Evolutionary conservation across 2,797 vertebrate genomes (phyloP).

Genomic region (Tachyglossus aculeatus): DNA sequence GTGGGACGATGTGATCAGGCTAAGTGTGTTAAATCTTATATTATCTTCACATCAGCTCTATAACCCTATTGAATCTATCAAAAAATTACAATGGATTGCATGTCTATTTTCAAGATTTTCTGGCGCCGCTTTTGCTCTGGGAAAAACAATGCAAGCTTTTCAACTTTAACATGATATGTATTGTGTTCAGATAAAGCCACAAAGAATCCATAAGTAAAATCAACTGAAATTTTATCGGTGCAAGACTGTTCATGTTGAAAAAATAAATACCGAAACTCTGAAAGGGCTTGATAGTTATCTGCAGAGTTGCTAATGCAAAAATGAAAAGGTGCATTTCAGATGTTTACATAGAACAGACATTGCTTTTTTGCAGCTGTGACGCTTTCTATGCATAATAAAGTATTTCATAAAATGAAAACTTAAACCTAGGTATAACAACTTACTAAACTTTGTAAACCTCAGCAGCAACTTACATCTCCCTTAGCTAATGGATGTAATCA

Average conservation of each 20-base stretch:
- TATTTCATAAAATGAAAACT: no score
- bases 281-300: constrained; percentile 9
- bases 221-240: constrained; percentile 42
- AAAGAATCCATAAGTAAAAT: constrained; percentile 23
- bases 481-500: constrained; percentile 79
- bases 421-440: neutral
- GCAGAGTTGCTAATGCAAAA: constrained; percentile 8
- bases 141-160: constrained; percentile 1
- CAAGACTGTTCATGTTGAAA: constrained; percentile 11
- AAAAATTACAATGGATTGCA: no score
- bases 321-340: constrained; percentile 33
- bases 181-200: constrained; percentile 14
- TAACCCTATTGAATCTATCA: no score
- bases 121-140: no score
- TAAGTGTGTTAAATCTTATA: no score
- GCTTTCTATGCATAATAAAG: constrained; percentile 22
- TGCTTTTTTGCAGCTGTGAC: constrained; percentile 15
- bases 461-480: constrained; percentile 40
- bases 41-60: no score
- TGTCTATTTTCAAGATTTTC: no score
- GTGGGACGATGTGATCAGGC: no score
- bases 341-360: neutral
- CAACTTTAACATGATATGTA: constrained; percentile 21
- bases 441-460: constrained; percentile 35
- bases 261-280: constrained; percentile 17